These are phyloP conservation scores for Strix occidentalis DNA, from an alignment of 2,797 vertebrate genomes.

Conservation along the genomic window DNA sequence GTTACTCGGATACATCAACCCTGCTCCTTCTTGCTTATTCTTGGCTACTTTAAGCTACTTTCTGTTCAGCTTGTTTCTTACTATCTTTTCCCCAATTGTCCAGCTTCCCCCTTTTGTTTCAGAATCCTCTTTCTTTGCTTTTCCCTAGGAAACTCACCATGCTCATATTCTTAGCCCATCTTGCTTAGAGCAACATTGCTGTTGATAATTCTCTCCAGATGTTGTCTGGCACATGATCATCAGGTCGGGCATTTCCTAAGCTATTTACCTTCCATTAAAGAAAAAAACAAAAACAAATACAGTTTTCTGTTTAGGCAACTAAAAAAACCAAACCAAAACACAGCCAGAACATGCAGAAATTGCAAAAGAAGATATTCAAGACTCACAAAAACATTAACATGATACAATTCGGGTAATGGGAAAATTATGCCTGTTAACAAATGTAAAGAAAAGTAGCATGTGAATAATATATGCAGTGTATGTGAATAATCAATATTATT, in stretches of 20 bases:
- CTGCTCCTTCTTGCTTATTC: background rate
- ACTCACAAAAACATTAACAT: background rate
- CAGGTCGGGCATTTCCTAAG: background rate
- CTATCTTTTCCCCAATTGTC: background rate
- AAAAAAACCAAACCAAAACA: background rate
- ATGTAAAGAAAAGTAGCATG: background rate
- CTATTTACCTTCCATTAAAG: background rate
- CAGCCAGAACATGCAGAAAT: background rate
- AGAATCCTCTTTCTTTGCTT: background rate
- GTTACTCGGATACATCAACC: background rate
- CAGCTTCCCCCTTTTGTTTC: background rate
- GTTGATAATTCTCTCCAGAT: conserved; percentile 25
- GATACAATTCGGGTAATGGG: background rate
- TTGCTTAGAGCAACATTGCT: background rate
- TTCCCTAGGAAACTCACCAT: background rate
- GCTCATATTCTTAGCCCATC: background rate
- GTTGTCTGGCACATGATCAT: background rate
- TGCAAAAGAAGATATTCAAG: background rate
- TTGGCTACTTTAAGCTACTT: background rate
- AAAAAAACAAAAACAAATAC: background rate
- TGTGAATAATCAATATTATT: background rate
- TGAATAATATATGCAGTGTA: background rate
- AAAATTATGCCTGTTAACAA: background rate
- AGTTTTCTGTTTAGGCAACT: background rate
- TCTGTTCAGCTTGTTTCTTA: background rate